These are phyloP conservation scores for Machimus rusticus DNA, from an alignment of 2,888 invertebrate genomes.

Conservation along the genomic window DNA sequence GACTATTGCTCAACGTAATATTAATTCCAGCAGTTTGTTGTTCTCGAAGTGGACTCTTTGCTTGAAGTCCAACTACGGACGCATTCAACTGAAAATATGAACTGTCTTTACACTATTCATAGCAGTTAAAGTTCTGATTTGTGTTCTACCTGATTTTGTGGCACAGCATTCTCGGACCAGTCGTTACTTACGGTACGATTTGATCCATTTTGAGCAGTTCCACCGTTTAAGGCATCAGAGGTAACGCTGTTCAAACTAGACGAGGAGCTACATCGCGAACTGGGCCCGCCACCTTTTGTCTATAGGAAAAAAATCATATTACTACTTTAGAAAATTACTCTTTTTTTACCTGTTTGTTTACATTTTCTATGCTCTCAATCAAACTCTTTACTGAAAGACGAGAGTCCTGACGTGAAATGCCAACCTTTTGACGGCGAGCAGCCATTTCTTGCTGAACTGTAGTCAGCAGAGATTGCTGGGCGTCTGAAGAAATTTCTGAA, in stretches of 20 bases:
- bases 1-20: constrained; percentile 49
- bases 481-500: constrained; percentile 53
- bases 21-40: constrained; percentile 56
- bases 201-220: constrained; percentile 50
- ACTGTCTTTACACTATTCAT: neutral
- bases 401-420: constrained; percentile 68
- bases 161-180: constrained; percentile 60
- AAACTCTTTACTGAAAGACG: constrained; percentile 88
- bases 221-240: constrained; percentile 59
- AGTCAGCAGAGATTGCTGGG: constrained; percentile 66
- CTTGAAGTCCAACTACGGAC: constrained; percentile 49
- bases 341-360: constrained; percentile 72
- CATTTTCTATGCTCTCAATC: constrained; percentile 91
- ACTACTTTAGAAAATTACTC: neutral
- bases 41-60: constrained; percentile 64
- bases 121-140: neutral
- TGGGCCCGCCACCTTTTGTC: constrained; percentile 56
- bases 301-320: neutral
- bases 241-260: constrained; percentile 69
- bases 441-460: constrained; percentile 69
- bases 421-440: constrained; percentile 66
- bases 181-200: constrained; percentile 50
- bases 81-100: constrained; percentile 44
- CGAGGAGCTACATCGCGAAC: constrained; percentile 72
- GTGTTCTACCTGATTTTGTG: constrained; percentile 10